Percentiles rank a stretch among this genome's conserved stretches.
Conservation (phyloP, 2,797 vertebrate species). For the Anisognathus igniventris region DNA sequence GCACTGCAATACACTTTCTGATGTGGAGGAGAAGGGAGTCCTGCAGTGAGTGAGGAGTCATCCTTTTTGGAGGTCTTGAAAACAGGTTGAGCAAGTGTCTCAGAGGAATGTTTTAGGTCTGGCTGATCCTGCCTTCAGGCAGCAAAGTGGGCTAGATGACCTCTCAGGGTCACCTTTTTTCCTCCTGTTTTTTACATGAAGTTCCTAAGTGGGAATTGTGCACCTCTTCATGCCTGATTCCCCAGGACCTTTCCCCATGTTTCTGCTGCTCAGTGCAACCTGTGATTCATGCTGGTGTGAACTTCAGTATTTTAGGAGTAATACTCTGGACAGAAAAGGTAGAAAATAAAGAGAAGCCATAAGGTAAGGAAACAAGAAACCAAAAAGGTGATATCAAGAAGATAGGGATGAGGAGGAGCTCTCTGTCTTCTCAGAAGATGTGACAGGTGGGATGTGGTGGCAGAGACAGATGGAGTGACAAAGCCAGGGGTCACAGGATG, state of each 20-base stretch:
- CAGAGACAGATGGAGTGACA: not conserved
- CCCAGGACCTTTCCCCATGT: fast-evolving
- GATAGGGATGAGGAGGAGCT: not conserved
- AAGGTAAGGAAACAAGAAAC: not conserved
- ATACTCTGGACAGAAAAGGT: not conserved
- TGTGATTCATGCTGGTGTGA: not conserved
- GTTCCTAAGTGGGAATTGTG: not conserved
- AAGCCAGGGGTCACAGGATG: not conserved
- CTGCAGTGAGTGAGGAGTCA: not conserved
- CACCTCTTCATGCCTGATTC: not conserved
- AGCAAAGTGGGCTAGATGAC: not conserved
- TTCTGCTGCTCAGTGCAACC: not conserved
- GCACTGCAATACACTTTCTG: not conserved
- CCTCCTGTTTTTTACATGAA: not conserved
- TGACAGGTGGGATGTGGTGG: not conserved
- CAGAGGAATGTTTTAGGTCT: slow-evolving; percentile 34
- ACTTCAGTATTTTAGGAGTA: not conserved
- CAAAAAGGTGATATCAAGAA: not conserved
- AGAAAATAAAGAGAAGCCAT: not conserved
- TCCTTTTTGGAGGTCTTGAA: not conserved
- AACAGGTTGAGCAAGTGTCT: slow-evolving; percentile 41
- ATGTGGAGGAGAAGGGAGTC: not conserved
- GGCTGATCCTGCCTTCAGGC: slow-evolving; percentile 30
- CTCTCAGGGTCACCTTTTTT: not conserved
- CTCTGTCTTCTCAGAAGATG: not conserved